These are phyloP conservation scores for Malthinus seriepunctatus DNA, from an alignment of 2,888 invertebrate species.

Conservation along the genomic window DNA sequence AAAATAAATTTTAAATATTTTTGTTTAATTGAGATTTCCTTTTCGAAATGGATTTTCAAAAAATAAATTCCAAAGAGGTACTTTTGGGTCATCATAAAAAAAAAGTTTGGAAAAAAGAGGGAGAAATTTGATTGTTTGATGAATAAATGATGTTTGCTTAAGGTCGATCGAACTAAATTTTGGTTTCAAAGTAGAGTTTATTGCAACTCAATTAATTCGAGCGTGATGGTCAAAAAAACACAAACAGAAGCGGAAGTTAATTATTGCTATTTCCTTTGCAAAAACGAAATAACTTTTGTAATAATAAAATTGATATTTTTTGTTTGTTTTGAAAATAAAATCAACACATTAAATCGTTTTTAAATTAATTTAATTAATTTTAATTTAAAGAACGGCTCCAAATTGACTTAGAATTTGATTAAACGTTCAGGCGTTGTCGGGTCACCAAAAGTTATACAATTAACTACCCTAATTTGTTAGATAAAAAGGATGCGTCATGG, in stretches of 20 bases:
- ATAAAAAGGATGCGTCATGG: neutral
- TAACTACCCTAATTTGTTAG: constrained; percentile 4
- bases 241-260: neutral
- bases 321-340: neutral
- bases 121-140: too few species aligned
- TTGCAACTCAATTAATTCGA: neutral
- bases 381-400: neutral
- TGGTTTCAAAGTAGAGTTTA: too few species aligned
- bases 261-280: neutral
- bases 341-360: neutral
- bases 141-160: too few species aligned
- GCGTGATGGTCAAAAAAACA: neutral
- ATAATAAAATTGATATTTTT: neutral
- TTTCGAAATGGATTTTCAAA: too few species aligned
- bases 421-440: constrained; percentile 6
- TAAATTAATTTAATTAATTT: neutral
- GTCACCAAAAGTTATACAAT: constrained; percentile 12
- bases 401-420: constrained; percentile 5
- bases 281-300: neutral
- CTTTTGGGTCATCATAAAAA: too few species aligned
- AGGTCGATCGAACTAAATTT: too few species aligned
- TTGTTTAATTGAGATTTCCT: too few species aligned
- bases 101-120: too few species aligned
- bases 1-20: too few species aligned
- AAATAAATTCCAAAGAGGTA: too few species aligned